Evolutionary conservation across 2,888 invertebrate genomes (phyloP), one percentile per base, ranked within the genome.

Genomic region (Acronicta alni): DNA sequence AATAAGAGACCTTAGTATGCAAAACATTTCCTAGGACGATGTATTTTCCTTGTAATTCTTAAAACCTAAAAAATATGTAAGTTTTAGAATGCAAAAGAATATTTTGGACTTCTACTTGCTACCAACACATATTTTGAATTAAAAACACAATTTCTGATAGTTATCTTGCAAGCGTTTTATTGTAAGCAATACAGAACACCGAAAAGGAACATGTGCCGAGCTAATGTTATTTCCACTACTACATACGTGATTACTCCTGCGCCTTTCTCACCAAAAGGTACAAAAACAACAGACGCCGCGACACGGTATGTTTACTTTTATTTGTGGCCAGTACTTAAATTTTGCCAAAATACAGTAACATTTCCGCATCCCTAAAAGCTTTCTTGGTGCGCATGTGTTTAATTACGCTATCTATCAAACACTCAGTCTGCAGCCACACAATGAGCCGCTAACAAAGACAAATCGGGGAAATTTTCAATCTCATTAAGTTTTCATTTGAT

Each of bases 381-480:
- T 61, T 43, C 17, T 41, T 18, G 15, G 51, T 41, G 45, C 47
- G 46, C 54, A 55, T 48, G 46, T 55, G 48, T 41, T 62, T 75
- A 75, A 71, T 68, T 64, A 62, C 57, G 46, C 45, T 30, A 62
- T 75, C 59, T 67, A 75, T 79, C 72, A 79, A 77, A 71, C 66
- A 75, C 74, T 65, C 62, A 75, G 63, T 45, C 57, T 57, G 62
- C 38, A 57, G 44, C 59, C 62, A 54, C 51, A 66, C 67, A 68
- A 62, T 65, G 68, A 56, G 43, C 72, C 62, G 65, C 69, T 77
- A 81, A 79, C 79, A 79, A 82, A 82, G 82, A 84, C 77, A 77
- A 80, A 85, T 82, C 71, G 76, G 67, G 64, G 57, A 69, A 75
- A 81, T 84, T 79, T 84, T 78, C 76, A 74, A 79, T 79, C 77